Evolutionary conservation across 2,113 vertebrate genomes (phyloP), one percentile per base, ranked within the genome.

Genomic region (Indicator indicator): DNA sequence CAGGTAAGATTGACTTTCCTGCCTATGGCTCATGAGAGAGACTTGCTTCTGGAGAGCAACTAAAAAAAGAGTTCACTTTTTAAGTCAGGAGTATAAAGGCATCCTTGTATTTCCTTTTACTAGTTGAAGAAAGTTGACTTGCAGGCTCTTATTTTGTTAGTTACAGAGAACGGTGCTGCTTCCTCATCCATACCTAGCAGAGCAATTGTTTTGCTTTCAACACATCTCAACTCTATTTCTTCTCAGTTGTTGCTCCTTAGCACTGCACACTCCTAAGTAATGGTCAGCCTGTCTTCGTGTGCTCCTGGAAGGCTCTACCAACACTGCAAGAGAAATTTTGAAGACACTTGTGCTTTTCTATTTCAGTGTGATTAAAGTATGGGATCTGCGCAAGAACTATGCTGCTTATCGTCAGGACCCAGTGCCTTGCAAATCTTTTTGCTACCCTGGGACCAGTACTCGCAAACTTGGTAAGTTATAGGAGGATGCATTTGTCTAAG

Each of bases 341-440:
- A n/a, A 86, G 28, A n/a, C 23, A 4, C 67, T 40, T 23, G 16
- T 72, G n/a, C 82, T 92, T 70, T 89, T 96, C 54, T 59, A 5
- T 94, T 97, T 71, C 97, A 99, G 99, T 23, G 97, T 98, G n/a
- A 98, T 99, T 95, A 99, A 99, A 94, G 96, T 99, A 62, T 99
- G 99, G 99, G 99, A 99, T 96, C 92, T 99, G 86, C 98, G 99
- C 72, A 99, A 98, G 96, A 99, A 98, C 97, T 99, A 99, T 32
- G 98, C 97, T 0, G 63, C 96, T 8, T 98, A 98, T 85, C 98
- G 97, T 11, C 99, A 98, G 56, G 99, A 99, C 74, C 99, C 99
- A 0, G 54, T 98, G 50, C 98, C 99, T 3, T 94, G 98, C 90
- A 98, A 98, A 96, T 95, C 84, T 15, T 99, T 98, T 88, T 97